phyloP scores from a whole-genome alignment of 2,113 vertebrate species.

The Scartelaos histophorus region DNA sequence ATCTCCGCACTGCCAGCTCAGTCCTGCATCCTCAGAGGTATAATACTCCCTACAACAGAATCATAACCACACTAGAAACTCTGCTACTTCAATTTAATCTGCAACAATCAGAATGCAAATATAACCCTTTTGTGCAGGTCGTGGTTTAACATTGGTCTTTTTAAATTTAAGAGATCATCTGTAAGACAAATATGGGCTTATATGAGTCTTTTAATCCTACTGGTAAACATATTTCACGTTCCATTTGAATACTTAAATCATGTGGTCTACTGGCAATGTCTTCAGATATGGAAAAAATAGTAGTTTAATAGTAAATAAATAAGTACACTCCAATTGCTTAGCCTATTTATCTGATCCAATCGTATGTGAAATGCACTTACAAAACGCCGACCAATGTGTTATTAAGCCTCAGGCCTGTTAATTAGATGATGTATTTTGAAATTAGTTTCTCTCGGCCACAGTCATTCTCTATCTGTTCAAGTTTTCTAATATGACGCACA shows the following conservation, averaged over 20 bases:
- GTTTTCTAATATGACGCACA: background rate
- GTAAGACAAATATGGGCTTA: background rate
- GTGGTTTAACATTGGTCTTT: too few species aligned
- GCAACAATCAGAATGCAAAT: too few species aligned
- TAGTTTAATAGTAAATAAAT: background rate
- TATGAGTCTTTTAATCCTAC: too few species aligned
- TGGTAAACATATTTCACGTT: background rate
- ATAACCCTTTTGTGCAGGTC: too few species aligned
- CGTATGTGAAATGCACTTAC: background rate
- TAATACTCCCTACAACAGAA: too few species aligned
- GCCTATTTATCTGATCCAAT: background rate
- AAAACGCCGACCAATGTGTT: background rate
- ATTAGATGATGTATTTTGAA: background rate
- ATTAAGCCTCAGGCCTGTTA: background rate
- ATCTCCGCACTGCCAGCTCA: too few species aligned
- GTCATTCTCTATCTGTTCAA: background rate
- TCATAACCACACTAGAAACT: too few species aligned
- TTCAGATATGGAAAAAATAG: background rate
- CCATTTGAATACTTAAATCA: background rate
- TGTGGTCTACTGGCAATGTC: background rate
- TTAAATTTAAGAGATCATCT: too few species aligned
- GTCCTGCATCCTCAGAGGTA: too few species aligned
- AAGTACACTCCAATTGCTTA: background rate
- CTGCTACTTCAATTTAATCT: too few species aligned
- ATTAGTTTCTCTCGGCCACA: background rate